A percentile compares a stretch with the other conserved stretches of the same genome.
Evolutionary conservation across 2,888 invertebrate genomes (phyloP).

Genomic region (Tuta absoluta): DNA sequence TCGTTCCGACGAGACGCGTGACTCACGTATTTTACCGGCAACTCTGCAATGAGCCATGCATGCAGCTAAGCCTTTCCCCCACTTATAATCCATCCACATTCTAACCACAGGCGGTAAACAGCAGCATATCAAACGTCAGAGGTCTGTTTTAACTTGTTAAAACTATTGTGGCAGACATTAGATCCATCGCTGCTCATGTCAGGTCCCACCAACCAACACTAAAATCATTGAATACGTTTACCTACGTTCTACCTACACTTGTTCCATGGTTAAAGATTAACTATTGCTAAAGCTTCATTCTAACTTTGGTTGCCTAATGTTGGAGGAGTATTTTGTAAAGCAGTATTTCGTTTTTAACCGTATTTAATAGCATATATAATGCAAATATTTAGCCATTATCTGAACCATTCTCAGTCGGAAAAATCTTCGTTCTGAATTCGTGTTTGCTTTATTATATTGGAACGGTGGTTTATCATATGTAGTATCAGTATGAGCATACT

Average conservation of each 20-base stretch:
- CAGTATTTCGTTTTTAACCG: not conserved
- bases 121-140: conserved; percentile 6
- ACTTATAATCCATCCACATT: not conserved
- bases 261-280: conserved; percentile 28
- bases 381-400: too few species aligned
- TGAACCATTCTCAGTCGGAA: not conserved
- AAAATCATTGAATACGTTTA: conserved; percentile 28
- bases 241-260: conserved; percentile 34
- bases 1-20: conserved; percentile 30
- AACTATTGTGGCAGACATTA: conserved; percentile 32
- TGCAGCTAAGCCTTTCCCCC: conserved; percentile 1
- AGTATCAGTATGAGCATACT: conserved; percentile 2
- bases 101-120: not conserved
- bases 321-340: conserved; percentile 5
- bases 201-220: conserved; percentile 35
- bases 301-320: conserved; percentile 10
- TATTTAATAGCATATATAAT: too few species aligned
- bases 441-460: not conserved
- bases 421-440: not conserved
- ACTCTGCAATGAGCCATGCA: conserved; percentile 9
- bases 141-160: conserved; percentile 4
- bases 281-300: conserved; percentile 18
- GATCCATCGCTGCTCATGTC: conserved; percentile 30
- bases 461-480: not conserved
- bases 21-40: conserved; percentile 34